Base-by-base conservation (phyloP, 2,888 invertebrate species). In the Acronicta aceris region DNA sequence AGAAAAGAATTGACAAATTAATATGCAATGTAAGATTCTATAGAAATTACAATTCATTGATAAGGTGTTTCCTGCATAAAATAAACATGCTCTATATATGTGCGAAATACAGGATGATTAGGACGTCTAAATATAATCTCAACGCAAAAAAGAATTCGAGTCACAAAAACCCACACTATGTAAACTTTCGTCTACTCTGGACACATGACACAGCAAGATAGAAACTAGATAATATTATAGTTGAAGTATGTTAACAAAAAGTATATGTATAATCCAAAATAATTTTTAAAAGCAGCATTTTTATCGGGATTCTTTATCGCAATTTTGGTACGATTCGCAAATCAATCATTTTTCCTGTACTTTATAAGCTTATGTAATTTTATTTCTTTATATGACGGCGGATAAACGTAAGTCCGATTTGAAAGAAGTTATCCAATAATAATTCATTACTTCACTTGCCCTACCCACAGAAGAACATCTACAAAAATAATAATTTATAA, bases 401-500 rank as follows among this genome's bases (percentile, higher is more conserved):
- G 62, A 72, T 78, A 70, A 72, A 71, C 68, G 66, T 71, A 70
- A 63, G 51, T 66, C 25, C 60, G 62, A 73, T 56, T 64, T 40
- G 59, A 63, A 54, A 71, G 66, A 59, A 71, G 47, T 59, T 62
- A 59, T 78, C 71, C 74, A 75, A 63, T 76, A 79, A 71, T 78
- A 79, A 78, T 78, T 76, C 74, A 78, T 76, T 80, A 79, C 78
- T 76, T 66, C 75, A 79, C 66, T 68, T 75, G 77, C 78, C 74
- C 84, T 85, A 85, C 78, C 81, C 78, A 79, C 81, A 81, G 83
- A 79, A 84, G 77, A 82, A 83, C 81, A 63, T 65, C 74, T 65
- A 81, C 74, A 89, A 90, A 33, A 90, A 89, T 89, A 89, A 85
- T 89, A 90, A 88, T 88, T 89, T 86, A 65, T 79, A 81, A 65